These are phyloP conservation scores for Chrysemys picta DNA, from an alignment of 2,113 vertebrate species.

Conservation along the genomic window DNA sequence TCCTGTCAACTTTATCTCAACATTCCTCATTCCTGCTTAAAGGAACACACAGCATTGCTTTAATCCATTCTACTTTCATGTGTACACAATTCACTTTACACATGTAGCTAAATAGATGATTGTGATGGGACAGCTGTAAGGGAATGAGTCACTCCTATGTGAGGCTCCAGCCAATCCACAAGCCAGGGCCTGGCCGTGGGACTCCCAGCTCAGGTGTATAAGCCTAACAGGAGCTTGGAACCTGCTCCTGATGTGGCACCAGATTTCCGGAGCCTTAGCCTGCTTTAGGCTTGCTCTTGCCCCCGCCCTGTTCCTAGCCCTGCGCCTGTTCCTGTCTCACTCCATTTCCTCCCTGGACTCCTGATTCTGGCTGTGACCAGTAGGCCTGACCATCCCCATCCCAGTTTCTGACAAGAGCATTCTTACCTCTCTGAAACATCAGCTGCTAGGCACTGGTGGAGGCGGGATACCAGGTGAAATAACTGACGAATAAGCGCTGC, in stretches of 20 bases:
- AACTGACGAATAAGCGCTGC: not conserved
- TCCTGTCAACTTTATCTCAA: too few relatives aligned
- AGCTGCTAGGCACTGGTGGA: slow-evolving; percentile 17
- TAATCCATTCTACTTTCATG: too few relatives aligned
- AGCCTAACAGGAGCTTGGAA: not conserved
- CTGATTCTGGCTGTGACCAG: not conserved
- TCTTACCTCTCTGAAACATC: not conserved
- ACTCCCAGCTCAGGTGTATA: not conserved
- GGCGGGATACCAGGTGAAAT: slow-evolving; percentile 17
- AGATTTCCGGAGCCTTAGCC: not conserved
- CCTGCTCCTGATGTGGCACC: not conserved
- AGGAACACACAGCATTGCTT: too few relatives aligned
- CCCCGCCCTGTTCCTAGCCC: not conserved
- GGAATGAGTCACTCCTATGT: not conserved
- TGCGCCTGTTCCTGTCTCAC: not conserved
- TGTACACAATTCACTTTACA: not conserved
- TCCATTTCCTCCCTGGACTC: not conserved
- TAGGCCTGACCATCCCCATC: not conserved
- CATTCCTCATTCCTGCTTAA: too few relatives aligned
- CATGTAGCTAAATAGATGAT: not conserved
- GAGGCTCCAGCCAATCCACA: not conserved
- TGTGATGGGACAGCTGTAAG: not conserved
- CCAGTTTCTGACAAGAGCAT: not conserved
- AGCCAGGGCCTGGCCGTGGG: not conserved
- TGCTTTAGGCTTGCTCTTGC: not conserved